Percentiles rank a stretch among this genome's conserved stretches.
phyloP scores from a whole-genome alignment of 2,113 vertebrate genomes.

The Antechinus stuartii region DNA sequence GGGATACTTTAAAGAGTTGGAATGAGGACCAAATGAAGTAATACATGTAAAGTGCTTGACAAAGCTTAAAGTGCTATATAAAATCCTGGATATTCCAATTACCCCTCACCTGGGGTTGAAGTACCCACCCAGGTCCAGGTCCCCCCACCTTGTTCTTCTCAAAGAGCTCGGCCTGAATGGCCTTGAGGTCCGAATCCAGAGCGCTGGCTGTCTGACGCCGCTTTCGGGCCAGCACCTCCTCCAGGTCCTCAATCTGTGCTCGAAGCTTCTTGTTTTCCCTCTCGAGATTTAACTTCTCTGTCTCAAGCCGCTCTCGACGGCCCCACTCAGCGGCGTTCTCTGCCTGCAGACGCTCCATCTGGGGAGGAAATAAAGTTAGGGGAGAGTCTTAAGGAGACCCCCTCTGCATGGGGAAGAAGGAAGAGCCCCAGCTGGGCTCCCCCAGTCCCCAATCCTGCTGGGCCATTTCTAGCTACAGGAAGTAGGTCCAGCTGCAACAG shows the following conservation, averaged over 20 bases:
- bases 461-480: slow-evolving; percentile 64
- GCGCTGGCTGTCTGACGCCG: slow-evolving; percentile 92
- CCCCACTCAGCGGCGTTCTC: slow-evolving; percentile 98
- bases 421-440: not conserved
- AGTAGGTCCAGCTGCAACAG: slow-evolving; percentile 67
- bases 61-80: not conserved
- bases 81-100: not conserved
- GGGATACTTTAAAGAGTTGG: not conserved
- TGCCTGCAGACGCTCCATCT: slow-evolving; percentile 98
- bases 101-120: not conserved
- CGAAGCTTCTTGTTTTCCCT: slow-evolving; percentile 97
- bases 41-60: not conserved
- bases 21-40: not conserved
- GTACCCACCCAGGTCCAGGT: not conserved
- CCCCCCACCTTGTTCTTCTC: slow-evolving; percentile 95
- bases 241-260: slow-evolving; percentile 94
- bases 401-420: not conserved
- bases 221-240: slow-evolving; percentile 93
- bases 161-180: slow-evolving; percentile 94
- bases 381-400: not conserved
- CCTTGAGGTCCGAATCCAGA: slow-evolving; percentile 94
- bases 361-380: not conserved
- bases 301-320: slow-evolving; percentile 95
- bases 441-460: not conserved
- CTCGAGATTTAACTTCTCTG: slow-evolving; percentile 96